Evolutionary conservation across 2,113 vertebrate genomes (phyloP), one percentile per base, ranked within the genome.

Genomic region (Pardalotus punctatus): DNA sequence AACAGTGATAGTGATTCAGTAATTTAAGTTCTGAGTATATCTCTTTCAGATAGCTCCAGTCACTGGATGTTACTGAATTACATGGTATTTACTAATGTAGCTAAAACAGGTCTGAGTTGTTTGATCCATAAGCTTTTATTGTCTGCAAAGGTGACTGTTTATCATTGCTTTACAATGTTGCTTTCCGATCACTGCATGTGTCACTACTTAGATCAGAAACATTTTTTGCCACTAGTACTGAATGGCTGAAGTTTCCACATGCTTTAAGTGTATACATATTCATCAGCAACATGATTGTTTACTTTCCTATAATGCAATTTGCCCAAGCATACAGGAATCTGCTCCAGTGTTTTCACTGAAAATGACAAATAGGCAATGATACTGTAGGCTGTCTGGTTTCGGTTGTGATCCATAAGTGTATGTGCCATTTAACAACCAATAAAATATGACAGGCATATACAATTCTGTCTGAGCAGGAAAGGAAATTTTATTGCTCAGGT

Each of bases 381-480:
- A 62, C 58, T 13, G 6, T 43, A 62, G 48, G 24, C 36, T 72
- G 57, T 20, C 81, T 81, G 61, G 31, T 92, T 81, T 86, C 5
- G 5, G 58, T 82, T 82, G 71, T 56, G 87, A 91, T 94, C 66
- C 56, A 4, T 83, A 87, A 85, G 48, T 15, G 25, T 62, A 71
- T 60, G 60, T 92, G 82, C 82, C 72, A 86, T 90, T 96, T 94
- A 95, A 83, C 92, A 92, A 86, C 74, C 85, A 86, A 86, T 93
- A 93, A 97, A 96, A 95, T 95, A 96, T 96, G 95, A 96, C 92
- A 90, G 64, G 47, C 82, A 88, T 67, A 86, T 64, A 94, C 76
- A 66, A 48, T 88, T 84, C 92, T 96, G 92, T 71, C 79, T 83
- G 85, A 90, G 90, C 76, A 95, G 96, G 93, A 96, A 95, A 94